A percentile compares a stretch with the other conserved stretches of the same genome.
phyloP scores from a whole-genome alignment of 2,888 invertebrate genomes.

The Athetis lepigone region DNA sequence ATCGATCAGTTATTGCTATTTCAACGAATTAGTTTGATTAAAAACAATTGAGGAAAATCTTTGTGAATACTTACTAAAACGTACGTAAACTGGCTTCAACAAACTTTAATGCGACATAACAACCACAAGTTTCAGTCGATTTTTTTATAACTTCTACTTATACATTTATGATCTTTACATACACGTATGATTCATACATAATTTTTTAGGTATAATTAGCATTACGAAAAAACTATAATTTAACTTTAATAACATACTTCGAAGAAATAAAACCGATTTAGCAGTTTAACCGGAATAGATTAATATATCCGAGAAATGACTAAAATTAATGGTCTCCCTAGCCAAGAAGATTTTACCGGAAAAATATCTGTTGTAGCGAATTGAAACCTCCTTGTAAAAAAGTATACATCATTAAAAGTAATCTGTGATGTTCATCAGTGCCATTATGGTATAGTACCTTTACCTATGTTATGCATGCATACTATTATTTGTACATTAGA shows the following conservation, averaged over 20 bases:
- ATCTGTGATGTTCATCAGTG: constrained; percentile 27
- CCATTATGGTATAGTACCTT: too few relatives aligned
- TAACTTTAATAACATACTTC: neutral
- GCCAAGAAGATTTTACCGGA: neutral
- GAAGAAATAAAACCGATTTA: neutral
- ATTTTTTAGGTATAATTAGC: too few relatives aligned
- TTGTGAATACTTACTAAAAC: constrained; percentile 1
- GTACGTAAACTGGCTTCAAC: too few relatives aligned
- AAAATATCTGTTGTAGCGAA: neutral
- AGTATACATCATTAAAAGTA: neutral
- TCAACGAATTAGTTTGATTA: constrained; percentile 5
- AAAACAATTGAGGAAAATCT: constrained; percentile 4
- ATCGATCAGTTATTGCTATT: constrained; percentile 9
- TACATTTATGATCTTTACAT: too few relatives aligned
- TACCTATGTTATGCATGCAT: too few relatives aligned
- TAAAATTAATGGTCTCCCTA: neutral
- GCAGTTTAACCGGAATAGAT: neutral
- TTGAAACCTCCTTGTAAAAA: neutral
- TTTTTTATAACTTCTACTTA: too few relatives aligned
- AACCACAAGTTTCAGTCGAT: too few relatives aligned
- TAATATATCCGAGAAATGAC: neutral
- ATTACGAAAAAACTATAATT: neutral
- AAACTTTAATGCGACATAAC: too few relatives aligned
- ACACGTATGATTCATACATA: too few relatives aligned
- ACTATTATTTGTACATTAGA: constrained; percentile 27